Evolutionary conservation across 2,888 invertebrate species (phyloP).

Genomic region (Diloba caeruleocephala): DNA sequence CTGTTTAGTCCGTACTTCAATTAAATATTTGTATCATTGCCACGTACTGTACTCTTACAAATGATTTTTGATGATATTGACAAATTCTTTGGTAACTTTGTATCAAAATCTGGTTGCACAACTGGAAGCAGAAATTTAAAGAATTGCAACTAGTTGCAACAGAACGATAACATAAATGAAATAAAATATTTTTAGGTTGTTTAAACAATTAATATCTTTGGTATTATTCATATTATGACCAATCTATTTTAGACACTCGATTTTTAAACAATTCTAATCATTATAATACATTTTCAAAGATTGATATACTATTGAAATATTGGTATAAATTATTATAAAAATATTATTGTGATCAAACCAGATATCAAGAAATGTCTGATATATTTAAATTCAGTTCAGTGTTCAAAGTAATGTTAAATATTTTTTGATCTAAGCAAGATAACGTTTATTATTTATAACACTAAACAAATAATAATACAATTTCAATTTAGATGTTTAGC

Average conservation of each 20-base stretch:
- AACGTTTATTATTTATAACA: background rate
- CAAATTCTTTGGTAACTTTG: conserved; percentile 22
- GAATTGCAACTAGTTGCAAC: too few species aligned
- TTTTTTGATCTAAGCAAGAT: conserved; percentile 6
- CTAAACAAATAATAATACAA: background rate
- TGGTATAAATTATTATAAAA: conserved; percentile 26
- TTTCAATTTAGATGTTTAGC: background rate
- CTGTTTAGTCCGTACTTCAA: background rate
- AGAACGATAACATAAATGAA: background rate
- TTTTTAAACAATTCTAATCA: background rate
- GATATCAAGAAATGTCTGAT: conserved; percentile 9
- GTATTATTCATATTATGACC: conserved; percentile 24
- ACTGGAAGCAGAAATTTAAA: background rate
- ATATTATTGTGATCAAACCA: conserved; percentile 9
- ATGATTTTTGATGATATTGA: background rate
- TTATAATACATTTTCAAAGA: conserved; percentile 10
- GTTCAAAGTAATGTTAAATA: background rate
- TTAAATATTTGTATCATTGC: background rate
- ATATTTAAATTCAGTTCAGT: background rate
- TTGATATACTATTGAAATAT: background rate
- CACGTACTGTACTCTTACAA: background rate
- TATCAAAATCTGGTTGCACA: background rate
- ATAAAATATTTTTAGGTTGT: conserved; percentile 10
- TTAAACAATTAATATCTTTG: conserved; percentile 35
- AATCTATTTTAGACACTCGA: conserved; percentile 9